Percentiles rank a stretch among this genome's conserved stretches.
phyloP scores from a whole-genome alignment of 2,113 vertebrate genomes.

The Oncorhynchus masou region DNA sequence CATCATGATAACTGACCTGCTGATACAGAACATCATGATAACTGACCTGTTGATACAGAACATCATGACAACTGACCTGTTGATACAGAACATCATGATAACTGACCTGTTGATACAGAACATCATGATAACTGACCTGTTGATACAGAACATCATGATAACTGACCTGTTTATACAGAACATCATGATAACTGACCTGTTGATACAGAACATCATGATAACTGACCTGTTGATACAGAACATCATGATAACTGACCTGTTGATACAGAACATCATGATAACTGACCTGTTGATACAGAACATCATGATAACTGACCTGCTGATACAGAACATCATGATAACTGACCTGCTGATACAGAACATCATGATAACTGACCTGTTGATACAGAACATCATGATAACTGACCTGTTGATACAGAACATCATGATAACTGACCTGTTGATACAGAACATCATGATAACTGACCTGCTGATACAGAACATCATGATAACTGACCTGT shows the following conservation, averaged over 20 bases:
- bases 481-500: neutral
- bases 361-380: neutral
- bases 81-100: no score
- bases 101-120: neutral
- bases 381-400: no score
- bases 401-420: neutral
- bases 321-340: no score
- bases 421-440: neutral
- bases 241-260: neutral
- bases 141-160: neutral
- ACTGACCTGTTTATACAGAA: neutral
- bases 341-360: neutral
- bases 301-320: no score
- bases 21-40: neutral
- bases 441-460: neutral
- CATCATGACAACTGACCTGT: neutral
- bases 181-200: neutral
- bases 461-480: neutral
- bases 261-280: neutral
- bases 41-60: neutral
- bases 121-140: neutral
- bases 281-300: neutral
- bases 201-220: neutral
- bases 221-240: neutral
- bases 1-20: neutral